Conservation (phyloP, 2,888 invertebrate species). For the Mystacides longicornis region DNA sequence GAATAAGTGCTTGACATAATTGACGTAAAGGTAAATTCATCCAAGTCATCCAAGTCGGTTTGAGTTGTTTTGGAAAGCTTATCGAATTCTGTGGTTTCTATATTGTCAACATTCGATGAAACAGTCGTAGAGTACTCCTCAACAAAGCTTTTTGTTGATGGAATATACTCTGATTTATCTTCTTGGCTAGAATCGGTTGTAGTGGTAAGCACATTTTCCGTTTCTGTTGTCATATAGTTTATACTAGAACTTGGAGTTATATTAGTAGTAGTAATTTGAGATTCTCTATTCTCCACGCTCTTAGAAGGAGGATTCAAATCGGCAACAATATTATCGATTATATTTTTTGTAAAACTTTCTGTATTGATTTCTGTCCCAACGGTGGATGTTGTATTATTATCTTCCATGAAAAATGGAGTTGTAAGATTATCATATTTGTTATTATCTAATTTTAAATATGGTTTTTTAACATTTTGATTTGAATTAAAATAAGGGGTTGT, state of each 20-base stretch:
- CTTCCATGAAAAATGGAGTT: neutral
- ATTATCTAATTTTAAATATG: no score
- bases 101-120: neutral
- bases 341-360: neutral
- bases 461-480: no score
- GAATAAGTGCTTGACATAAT: conserved; percentile 25
- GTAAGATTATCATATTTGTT: neutral
- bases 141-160: neutral
- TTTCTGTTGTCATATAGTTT: neutral
- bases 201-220: neutral
- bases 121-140: conserved; percentile 11
- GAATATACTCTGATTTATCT: neutral
- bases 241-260: neutral
- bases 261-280: neutral
- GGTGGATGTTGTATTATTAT: neutral
- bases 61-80: conserved; percentile 23
- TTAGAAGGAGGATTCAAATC: neutral
- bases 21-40: conserved; percentile 21
- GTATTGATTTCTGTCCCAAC: neutral
- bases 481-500: no score
- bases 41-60: conserved; percentile 9
- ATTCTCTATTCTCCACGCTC: neutral
- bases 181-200: neutral
- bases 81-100: conserved; percentile 1
- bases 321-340: neutral